phyloP scores from a whole-genome alignment of 2,888 invertebrate species.

The Uropetala carovei region DNA sequence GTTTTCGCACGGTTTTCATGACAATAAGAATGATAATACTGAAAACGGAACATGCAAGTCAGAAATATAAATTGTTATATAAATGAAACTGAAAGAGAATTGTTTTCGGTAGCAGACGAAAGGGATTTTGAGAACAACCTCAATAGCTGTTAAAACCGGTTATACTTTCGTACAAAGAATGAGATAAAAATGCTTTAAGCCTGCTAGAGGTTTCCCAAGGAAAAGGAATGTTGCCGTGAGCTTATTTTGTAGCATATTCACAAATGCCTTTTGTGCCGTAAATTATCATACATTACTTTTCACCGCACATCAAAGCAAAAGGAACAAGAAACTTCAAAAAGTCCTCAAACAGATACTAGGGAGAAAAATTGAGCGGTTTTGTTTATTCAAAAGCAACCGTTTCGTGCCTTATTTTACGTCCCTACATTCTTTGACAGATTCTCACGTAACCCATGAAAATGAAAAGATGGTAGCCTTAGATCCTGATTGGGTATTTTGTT shows the following conservation, averaged over 20 bases:
- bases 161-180: neutral
- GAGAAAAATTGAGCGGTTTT: too few species aligned
- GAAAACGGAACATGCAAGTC: neutral
- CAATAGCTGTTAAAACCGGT: neutral
- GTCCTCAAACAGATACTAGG: too few species aligned
- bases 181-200: neutral
- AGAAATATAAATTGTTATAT: neutral
- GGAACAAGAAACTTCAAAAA: too few species aligned
- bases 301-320: neutral
- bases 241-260: slow-evolving; percentile 15
- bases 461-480: too few species aligned
- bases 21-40: neutral
- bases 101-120: neutral
- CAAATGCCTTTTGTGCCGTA: neutral
- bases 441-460: too few species aligned
- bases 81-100: neutral
- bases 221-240: neutral
- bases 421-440: too few species aligned
- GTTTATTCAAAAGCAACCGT: too few species aligned
- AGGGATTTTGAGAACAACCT: slow-evolving; percentile 1
- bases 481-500: too few species aligned
- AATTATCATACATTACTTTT: slow-evolving; percentile 7
- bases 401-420: too few species aligned
- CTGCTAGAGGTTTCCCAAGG: slow-evolving; percentile 20
- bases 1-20: neutral